phyloP scores from a whole-genome alignment of 2,113 vertebrate genomes.

The Psammodynastes pulverulentus region DNA sequence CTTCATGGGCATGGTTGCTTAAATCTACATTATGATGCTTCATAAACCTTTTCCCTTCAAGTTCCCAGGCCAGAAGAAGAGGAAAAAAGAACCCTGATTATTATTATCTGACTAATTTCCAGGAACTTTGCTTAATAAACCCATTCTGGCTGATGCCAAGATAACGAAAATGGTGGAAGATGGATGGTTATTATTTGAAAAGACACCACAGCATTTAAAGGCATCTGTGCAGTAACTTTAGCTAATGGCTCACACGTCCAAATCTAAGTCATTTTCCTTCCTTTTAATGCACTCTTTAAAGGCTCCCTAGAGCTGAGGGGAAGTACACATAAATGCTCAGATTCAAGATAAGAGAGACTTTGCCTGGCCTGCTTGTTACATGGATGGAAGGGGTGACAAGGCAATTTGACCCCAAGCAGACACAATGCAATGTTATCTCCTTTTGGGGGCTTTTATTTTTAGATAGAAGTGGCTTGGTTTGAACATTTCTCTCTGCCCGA shows the following conservation, averaged over 20 bases:
- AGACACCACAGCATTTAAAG: not conserved
- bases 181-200: not conserved
- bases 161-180: not conserved
- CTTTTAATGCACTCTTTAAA: constrained; percentile 8
- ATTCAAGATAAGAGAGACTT: not conserved
- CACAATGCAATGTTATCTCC: not conserved
- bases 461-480: not conserved
- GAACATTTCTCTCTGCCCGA: constrained; percentile 23
- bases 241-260: not conserved
- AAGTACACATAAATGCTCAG: not conserved
- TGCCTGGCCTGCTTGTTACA: fast-evolving
- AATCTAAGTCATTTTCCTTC: not conserved
- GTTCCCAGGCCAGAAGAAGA: not conserved
- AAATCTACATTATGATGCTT: not conserved
- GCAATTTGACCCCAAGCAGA: fast-evolving
- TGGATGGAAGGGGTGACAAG: not conserved
- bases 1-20: not conserved
- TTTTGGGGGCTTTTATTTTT: constrained; percentile 24
- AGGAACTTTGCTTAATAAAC: not conserved
- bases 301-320: not conserved
- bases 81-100: not conserved
- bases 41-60: not conserved
- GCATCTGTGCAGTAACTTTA: not conserved
- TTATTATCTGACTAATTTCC: not conserved
- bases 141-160: not conserved